Conservation (phyloP, 2,888 invertebrate species). For the Erebia ligea region DNA sequence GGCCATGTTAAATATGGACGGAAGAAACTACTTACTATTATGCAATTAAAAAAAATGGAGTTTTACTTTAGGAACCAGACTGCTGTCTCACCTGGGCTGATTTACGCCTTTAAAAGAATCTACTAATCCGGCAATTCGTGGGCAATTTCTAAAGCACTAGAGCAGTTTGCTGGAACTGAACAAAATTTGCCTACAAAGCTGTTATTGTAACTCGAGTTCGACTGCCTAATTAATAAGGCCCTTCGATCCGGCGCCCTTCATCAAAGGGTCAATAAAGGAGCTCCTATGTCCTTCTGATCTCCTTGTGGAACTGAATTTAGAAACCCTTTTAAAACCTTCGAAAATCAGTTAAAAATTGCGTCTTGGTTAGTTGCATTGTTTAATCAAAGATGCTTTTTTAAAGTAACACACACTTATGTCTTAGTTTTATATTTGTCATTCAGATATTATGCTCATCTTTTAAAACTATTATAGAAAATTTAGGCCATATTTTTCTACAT, state of each 20-base stretch:
- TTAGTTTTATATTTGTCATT: too few species aligned
- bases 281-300: not conserved
- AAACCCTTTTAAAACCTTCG: conserved; percentile 2
- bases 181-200: conserved; percentile 32
- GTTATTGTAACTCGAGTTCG: conserved; percentile 35
- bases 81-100: too few species aligned
- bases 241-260: conserved; percentile 28
- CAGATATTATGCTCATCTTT: too few species aligned
- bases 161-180: not conserved
- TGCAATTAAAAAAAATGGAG: too few species aligned
- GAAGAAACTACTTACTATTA: too few species aligned
- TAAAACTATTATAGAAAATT: too few species aligned
- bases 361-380: not conserved
- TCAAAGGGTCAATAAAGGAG: conserved; percentile 27
- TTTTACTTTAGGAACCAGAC: too few species aligned
- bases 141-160: not conserved
- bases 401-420: too few species aligned
- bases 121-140: too few species aligned
- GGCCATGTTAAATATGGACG: too few species aligned
- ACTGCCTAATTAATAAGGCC: conserved; percentile 36
- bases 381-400: not conserved
- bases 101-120: too few species aligned
- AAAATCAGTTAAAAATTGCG: not conserved
- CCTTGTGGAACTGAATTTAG: not conserved
- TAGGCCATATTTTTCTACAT: too few species aligned